phyloP scores from a whole-genome alignment of 1,140 invertebrate species.

The Ruditapes philippinarum region DNA sequence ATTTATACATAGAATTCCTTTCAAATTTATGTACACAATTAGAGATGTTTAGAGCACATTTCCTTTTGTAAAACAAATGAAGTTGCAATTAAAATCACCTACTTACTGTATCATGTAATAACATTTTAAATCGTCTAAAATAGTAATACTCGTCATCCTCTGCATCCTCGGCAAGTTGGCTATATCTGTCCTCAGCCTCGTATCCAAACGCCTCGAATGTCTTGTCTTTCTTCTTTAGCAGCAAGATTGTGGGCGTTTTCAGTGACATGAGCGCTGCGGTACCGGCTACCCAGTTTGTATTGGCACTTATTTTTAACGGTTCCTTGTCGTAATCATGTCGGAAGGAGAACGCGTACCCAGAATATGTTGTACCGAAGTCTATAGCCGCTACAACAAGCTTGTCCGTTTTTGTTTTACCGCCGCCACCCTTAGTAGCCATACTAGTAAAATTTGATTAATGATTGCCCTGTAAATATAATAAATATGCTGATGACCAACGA shows the following conservation, averaged over 20 bases:
- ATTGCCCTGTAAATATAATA: too few relatives aligned
- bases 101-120: not conserved
- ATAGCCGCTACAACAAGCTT: slow-evolving; percentile 27
- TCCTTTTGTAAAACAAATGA: too few relatives aligned
- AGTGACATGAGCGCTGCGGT: not conserved
- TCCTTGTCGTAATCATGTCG: not conserved
- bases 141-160: slow-evolving; percentile 26
- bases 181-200: slow-evolving; percentile 14
- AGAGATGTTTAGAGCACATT: too few relatives aligned
- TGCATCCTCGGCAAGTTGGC: not conserved
- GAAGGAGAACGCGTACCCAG: slow-evolving; percentile 29
- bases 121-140: slow-evolving; percentile 38
- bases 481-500: too few relatives aligned
- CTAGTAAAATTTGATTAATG: too few relatives aligned
- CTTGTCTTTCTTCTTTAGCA: slow-evolving; percentile 19
- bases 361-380: slow-evolving; percentile 41
- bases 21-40: not conserved
- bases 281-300: slow-evolving; percentile 10
- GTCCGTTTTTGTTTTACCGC: too few relatives aligned
- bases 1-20: not conserved
- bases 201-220: slow-evolving; percentile 39
- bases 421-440: too few relatives aligned
- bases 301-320: not conserved
- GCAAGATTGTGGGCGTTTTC: slow-evolving; percentile 35
- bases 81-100: not conserved